phyloP scores from a whole-genome alignment of 1,140 invertebrate genomes.

The Alviniconcha marisindica region DNA sequence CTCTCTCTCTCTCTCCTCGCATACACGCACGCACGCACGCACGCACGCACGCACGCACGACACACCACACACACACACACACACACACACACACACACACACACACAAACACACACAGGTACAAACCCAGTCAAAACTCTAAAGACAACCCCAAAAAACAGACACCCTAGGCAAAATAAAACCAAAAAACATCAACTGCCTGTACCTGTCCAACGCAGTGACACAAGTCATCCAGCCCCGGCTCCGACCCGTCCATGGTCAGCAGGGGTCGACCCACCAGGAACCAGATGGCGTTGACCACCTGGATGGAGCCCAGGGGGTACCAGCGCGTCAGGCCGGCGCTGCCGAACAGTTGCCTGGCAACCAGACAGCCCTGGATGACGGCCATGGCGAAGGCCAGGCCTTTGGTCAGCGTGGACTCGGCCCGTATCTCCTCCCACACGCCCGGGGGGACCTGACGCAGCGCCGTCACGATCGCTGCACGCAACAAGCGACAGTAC shows the following conservation, averaged over 20 bases:
- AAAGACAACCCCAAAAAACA: background rate
- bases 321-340: constrained; percentile 70
- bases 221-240: constrained; percentile 58
- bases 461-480: constrained; percentile 69
- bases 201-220: constrained; percentile 60
- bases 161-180: background rate
- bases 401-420: constrained; percentile 51
- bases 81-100: no score
- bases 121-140: background rate
- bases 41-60: no score
- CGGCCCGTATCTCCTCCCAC: constrained; percentile 54
- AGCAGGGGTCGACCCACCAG: constrained; percentile 54
- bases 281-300: constrained; percentile 61
- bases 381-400: constrained; percentile 64
- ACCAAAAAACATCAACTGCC: background rate
- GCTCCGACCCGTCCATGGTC: constrained; percentile 54
- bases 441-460: constrained; percentile 54
- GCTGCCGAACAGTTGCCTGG: constrained; percentile 69
- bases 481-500: no score
- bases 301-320: constrained; percentile 64
- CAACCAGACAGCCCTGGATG: constrained; percentile 64
- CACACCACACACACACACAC: no score
- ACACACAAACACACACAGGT: background rate
- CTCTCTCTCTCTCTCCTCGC: no score
- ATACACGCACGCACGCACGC: no score